Evolutionary conservation across 1,140 invertebrate species (phyloP).

Genomic region (Apis mellifera): DNA sequence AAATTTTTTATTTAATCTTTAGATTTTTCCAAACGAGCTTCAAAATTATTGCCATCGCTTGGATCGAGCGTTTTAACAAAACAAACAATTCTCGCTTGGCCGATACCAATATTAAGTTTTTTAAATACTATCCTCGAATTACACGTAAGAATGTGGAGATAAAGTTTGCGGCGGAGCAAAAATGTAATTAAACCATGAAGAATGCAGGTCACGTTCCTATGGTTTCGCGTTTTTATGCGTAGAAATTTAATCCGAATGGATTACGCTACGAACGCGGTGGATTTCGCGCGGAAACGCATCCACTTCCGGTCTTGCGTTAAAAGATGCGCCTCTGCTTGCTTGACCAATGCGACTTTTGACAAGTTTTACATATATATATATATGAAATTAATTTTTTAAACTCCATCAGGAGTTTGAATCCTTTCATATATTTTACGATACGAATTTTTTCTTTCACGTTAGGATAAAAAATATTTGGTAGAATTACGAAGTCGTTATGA

Average conservation of each 20-base stretch:
- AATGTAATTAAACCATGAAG: constrained; percentile 25
- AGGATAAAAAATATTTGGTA: no score
- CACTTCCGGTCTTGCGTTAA: background rate
- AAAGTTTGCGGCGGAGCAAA: background rate
- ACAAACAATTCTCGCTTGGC: background rate
- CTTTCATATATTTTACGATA: no score
- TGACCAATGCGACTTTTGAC: background rate
- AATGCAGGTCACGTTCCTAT: background rate
- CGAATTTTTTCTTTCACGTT: no score
- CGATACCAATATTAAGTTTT: background rate
- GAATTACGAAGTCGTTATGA: no score
- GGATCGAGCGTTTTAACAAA: background rate
- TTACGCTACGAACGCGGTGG: constrained; percentile 5
- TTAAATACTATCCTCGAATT: background rate
- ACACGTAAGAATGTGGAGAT: background rate
- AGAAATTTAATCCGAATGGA: constrained; percentile 19
- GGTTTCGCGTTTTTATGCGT: constrained; percentile 18
- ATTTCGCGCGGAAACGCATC: background rate
- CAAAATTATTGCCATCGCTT: background rate
- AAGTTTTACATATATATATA: constrained; percentile 4
- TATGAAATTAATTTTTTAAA: constrained; percentile 11
- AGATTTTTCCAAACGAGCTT: background rate
- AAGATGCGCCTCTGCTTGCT: background rate
- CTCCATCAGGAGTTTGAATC: no score
- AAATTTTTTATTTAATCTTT: no score